Base-by-base conservation (phyloP, 2,797 vertebrate species). In the Periparus ater region DNA sequence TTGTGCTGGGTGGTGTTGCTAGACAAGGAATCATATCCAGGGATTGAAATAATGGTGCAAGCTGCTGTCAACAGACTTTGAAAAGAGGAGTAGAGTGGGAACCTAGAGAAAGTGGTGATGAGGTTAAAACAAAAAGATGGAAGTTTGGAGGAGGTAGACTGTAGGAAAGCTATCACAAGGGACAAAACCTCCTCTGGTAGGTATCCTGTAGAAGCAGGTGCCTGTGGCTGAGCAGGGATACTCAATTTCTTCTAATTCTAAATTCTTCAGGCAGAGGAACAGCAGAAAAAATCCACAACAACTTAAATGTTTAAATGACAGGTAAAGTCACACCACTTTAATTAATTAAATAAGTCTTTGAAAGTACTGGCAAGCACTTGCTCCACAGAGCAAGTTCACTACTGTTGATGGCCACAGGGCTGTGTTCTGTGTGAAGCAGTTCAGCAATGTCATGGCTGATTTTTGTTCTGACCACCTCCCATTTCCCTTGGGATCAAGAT, bases 331-430 rank as follows among this genome's bases (percentile, higher is more conserved):
- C 21, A 30, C 20, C 50, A 17, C 16, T 85, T 87, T 91, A 92
- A 94, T 91, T 88, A n/a, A 38, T 25, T 36, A 45, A 51, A 70
- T 62, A 84, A 88, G 27, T 8, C 60, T 83, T 66, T 75, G 32
- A 34, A 75, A 18, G 23, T 42, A 15, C n/a, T 40, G 50, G 16
- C 18, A 62, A 63, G 47, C 23, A 11, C n/a, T 73, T 30, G 2
- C 4, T 19, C 26, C 45, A 11, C 32, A 27, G 34, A 72, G 18
- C 1, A 3, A 21, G 27, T 25, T 51, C 51, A 3, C 20, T 2
- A 2, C 60, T 58, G 36, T 23, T 50, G 1, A 19, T 18, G 25
- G 32, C 48, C 45, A 2, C 9, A 16, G 45, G 47, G 34, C 36
- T 38, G 20, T 0, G 1, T 27, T 9, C 9, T 18, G 7, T 40